Evolutionary conservation across 2,888 invertebrate genomes (phyloP), one percentile per base, ranked within the genome.

Genomic region (Zaprionus bogoriensis): DNA sequence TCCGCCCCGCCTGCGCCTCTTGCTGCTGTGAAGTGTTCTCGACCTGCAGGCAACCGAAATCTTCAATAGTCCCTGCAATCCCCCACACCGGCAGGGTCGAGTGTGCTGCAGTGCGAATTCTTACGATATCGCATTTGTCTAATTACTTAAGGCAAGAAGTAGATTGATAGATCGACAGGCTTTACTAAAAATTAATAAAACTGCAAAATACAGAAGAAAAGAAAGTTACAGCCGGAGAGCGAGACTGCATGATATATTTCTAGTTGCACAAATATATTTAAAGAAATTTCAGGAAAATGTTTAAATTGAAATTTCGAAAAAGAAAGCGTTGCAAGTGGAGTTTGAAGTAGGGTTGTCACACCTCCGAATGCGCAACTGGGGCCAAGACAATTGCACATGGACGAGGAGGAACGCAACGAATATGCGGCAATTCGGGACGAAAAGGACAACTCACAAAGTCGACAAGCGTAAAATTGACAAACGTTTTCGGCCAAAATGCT

Each of bases 391-490:
- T 42, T 58, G 44, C 51, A 58, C 39, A 23, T 23, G 19, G 36
- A 51, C n/a, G n/a, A n/a, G 27, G 41, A 20, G 51, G 55, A 36
- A 28, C 22, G 22, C 22, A n/a, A 30, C 20, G 10, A 10, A 59
- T 42, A 41, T 27, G 62, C 59, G 32, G 32, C 67, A 62, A 60
- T 48, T 47, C n/a, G 27, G 52, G 47, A 55, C 41, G 63, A 86
- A 81, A 83, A 71, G 78, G 58, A 53, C 82, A 85, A 74, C 69
- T 85, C 85, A 76, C 20, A 82, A 65, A 76, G 71, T 82, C 71
- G 82, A 87, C 87, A 87, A 67, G 82, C 82, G 87, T 70, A 87
- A 85, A 82, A 82, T 82, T 82, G 82, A 87, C 86, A 82, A 82
- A 82, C 82, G 86, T 69, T 87, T 70, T 67, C 38, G 67, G 69